Evolutionary conservation across 1,140 invertebrate genomes (phyloP), one percentile per base, ranked within the genome.

Genomic region (Ips typographus): DNA sequence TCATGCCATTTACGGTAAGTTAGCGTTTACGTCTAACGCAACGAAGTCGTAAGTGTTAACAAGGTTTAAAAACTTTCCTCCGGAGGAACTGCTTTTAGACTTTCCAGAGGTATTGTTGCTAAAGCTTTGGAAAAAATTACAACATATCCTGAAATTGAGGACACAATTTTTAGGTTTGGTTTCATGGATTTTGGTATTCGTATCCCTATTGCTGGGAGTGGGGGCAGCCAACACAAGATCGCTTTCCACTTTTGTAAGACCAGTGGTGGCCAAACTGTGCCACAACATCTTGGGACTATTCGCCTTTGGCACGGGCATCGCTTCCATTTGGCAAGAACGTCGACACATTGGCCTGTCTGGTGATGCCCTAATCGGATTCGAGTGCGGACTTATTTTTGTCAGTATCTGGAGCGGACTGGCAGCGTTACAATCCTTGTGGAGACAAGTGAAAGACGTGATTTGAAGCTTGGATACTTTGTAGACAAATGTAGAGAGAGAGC

Each of bases 271-370:
- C 1, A 72, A 72, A 58, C 51, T 72, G 6, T 37, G 67, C 2
- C 71, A 72, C 44, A 72, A 72, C 38, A 67, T 72, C 2, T 22
- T 72, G 38, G 71, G 71, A 44, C 36, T 67, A 6, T 55, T 63
- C 2, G 62, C 49, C 3, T 72, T 64, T 58, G 42, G 40, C 3
- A 71, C 67, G 1, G 71, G 71, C 56, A 43, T 72, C 5, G 71
- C 57, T 8, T 49, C 58, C 1, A 43, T 70, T n/a, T 59, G 37
- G 4, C 4, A 40, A 4, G 47, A 44, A 41, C 36, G 58, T n/a
- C 0, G 22, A 22, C 22, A 0, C 22, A 22, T 22, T 22, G 22
- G 22, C 22, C 22, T 62, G 42, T 56, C 63, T 4, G 41, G 37
- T 0, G n/a, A n/a, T 38, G 38, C 40, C 7, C n/a, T 42, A 7